Evolutionary conservation across 1,140 invertebrate genomes (phyloP).

Genomic region (Drosophila quadrilineata): DNA sequence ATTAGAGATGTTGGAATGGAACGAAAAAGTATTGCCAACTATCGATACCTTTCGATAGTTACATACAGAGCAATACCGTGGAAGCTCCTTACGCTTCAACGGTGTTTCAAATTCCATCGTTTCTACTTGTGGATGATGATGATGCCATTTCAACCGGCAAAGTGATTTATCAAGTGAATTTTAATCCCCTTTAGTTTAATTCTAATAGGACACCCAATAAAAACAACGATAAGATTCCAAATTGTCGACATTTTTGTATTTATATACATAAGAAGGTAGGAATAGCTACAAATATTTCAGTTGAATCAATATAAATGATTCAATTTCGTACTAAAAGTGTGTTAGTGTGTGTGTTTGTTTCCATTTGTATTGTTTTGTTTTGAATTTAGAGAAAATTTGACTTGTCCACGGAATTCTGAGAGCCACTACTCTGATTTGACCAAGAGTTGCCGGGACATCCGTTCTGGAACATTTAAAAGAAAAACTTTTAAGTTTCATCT

Average conservation of each 20-base stretch:
- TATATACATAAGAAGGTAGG: slow-evolving; percentile 47
- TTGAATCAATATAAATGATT: slow-evolving; percentile 51
- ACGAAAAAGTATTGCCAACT: too few species aligned
- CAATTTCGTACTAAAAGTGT: slow-evolving; percentile 32
- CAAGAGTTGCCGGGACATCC: slow-evolving; percentile 53
- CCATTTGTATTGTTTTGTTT: slow-evolving; percentile 13
- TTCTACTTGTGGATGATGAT: too few species aligned
- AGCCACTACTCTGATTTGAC: slow-evolving; percentile 72
- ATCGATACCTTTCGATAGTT: too few species aligned
- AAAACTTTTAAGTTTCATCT: background rate
- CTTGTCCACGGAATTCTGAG: slow-evolving; percentile 65
- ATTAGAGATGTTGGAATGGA: too few species aligned
- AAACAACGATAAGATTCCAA: background rate
- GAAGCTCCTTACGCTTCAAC: too few species aligned
- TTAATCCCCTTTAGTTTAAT: too few species aligned
- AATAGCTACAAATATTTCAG: slow-evolving; percentile 42
- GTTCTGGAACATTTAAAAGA: slow-evolving; percentile 34
- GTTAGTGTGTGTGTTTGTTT: too few species aligned
- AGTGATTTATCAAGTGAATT: too few species aligned
- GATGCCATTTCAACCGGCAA: too few species aligned
- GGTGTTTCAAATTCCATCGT: too few species aligned
- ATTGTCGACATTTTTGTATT: slow-evolving; percentile 21
- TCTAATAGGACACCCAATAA: too few species aligned
- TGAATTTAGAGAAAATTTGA: slow-evolving; percentile 63
- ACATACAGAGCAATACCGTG: too few species aligned